These are phyloP conservation scores for Sminthurinus aureus DNA, from an alignment of 2,888 invertebrate genomes.

Conservation along the genomic window DNA sequence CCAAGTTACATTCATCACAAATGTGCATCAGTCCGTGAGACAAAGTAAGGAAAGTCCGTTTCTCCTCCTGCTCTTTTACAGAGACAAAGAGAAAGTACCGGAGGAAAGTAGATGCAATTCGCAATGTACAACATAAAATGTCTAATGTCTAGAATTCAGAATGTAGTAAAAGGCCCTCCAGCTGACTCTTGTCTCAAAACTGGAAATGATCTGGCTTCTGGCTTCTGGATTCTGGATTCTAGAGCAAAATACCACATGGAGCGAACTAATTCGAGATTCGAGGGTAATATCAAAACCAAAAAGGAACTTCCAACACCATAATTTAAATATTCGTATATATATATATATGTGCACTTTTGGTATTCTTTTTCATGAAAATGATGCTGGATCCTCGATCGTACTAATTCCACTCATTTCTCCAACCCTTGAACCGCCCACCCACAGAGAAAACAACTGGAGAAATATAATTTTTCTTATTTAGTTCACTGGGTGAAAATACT, in stretches of 20 bases:
- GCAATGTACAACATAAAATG: too few species aligned
- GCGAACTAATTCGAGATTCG: slow-evolving; percentile 21
- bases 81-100: too few species aligned
- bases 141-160: background rate
- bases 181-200: background rate
- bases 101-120: too few species aligned
- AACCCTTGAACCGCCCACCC: background rate
- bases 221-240: background rate
- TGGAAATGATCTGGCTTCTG: background rate
- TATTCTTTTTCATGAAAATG: slow-evolving; percentile 16
- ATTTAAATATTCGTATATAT: slow-evolving; percentile 21
- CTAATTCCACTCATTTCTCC: slow-evolving; percentile 5
- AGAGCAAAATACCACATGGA: slow-evolving; percentile 18
- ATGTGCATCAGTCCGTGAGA: slow-evolving; percentile 32
- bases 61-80: too few species aligned
- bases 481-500: background rate
- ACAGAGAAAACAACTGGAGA: background rate
- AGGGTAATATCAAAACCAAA: background rate
- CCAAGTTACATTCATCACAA: slow-evolving; percentile 22
- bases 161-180: background rate
- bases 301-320: slow-evolving; percentile 1
- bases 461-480: background rate
- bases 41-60: too few species aligned
- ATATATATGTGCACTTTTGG: too few species aligned
- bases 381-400: slow-evolving; percentile 20